Conservation (phyloP, 1,140 invertebrate genomes). For the Euwallacea similis region DNA sequence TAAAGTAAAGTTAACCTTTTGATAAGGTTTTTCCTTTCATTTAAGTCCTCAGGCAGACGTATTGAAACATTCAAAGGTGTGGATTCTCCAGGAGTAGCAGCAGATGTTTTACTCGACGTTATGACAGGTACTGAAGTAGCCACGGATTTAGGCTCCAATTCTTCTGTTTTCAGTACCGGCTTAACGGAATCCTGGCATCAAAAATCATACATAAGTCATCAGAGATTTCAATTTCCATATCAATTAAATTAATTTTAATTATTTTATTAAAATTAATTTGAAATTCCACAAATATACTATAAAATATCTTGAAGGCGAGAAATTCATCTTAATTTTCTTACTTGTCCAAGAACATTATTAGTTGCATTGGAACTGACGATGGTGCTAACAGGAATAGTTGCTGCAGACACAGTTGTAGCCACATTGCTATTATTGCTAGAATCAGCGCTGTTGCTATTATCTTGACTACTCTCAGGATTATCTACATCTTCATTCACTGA, state of each 20-base stretch:
- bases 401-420: slow-evolving; percentile 7
- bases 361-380: slow-evolving; percentile 11
- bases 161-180: slow-evolving; percentile 26
- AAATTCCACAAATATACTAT: too few relatives aligned
- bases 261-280: too few relatives aligned
- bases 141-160: slow-evolving; percentile 32
- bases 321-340: too few relatives aligned
- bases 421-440: slow-evolving; percentile 43
- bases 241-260: too few relatives aligned
- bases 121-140: slow-evolving; percentile 43
- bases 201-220: too few relatives aligned
- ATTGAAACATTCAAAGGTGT: slow-evolving; percentile 52
- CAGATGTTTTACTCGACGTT: slow-evolving; percentile 41
- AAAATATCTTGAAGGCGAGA: too few relatives aligned
- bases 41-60: slow-evolving; percentile 51
- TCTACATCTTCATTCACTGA: slow-evolving; percentile 77
- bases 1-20: slow-evolving; percentile 33
- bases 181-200: neutral
- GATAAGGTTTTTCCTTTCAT: slow-evolving; percentile 52
- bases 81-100: slow-evolving; percentile 30
- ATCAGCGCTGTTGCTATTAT: slow-evolving; percentile 54
- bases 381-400: slow-evolving; percentile 17
- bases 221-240: too few relatives aligned
- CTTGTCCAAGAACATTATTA: neutral
- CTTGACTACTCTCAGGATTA: slow-evolving; percentile 62